Base-by-base conservation (phyloP, 2,888 invertebrate genomes). In the Trachelus stipa region DNA sequence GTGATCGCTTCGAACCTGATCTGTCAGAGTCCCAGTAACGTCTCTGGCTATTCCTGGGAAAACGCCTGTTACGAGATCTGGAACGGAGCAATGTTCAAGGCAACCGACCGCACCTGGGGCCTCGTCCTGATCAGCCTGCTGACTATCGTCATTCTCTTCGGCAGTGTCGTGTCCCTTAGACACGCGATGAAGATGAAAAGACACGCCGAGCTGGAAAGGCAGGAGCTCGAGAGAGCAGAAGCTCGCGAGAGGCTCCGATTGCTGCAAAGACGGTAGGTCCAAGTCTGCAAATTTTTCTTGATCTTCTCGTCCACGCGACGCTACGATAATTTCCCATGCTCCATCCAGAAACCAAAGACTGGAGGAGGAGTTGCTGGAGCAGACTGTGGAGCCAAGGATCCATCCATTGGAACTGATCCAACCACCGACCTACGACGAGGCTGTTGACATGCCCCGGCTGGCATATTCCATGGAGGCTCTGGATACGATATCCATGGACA, bases 341-440 rank as follows among this genome's bases (percentile, higher is more conserved):
- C 34, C 78, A 80, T 79, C 23, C 79, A 88, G 87, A 74, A 88
- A 83, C 75, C 83, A 85, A 68, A 85, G 83, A 71, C 78, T 87
- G 30, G 86, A 87, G 76, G 86, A 87, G 76, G 86, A 87, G 30
- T 84, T 85, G 33, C 75, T 81, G 23, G 77, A 81, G 3, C 86
- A 85, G 9, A 82, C 80, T 2, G 31, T 12, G 12, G 95, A 95
- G 89, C 94, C 94, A 0, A 93, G 95, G 83, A 88, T 91, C 73
- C 86, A 91, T 81, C 91, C 91, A 1, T 75, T 88, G 35, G 96
- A 96, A 91, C 89, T 94, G 75, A 92, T 95, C 40, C 93, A 94
- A 79, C 95, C 96, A 68, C 96, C 96, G 0, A 95, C 95, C 4
- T 96, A 96, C 86, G 95, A 94, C 85, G 96, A 96, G 92, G 96